phyloP scores from a whole-genome alignment of 2,113 vertebrate genomes.

The Tachuris rubrigastra region DNA sequence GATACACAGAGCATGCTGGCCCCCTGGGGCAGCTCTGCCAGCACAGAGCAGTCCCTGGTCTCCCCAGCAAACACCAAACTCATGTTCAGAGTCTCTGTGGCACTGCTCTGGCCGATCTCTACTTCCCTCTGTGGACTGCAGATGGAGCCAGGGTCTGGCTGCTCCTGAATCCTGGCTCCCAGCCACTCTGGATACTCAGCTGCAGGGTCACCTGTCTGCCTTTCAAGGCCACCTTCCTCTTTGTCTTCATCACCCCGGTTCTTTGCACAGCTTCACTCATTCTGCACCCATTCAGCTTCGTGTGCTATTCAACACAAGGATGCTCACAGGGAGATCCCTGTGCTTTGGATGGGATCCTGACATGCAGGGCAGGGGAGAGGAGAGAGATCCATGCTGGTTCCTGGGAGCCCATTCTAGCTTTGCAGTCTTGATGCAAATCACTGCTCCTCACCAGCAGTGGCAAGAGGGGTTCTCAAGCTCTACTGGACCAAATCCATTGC shows the following conservation, averaged over 20 bases:
- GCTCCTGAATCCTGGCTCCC: neutral
- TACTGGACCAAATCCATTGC: too few species aligned
- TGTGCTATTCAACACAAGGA: rapidly evolving
- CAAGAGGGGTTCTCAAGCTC: neutral
- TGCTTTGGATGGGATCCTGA: neutral
- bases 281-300: rapidly evolving
- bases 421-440: neutral
- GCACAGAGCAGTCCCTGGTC: rapidly evolving
- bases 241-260: neutral
- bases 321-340: neutral
- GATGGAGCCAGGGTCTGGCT: slow-evolving; percentile 49
- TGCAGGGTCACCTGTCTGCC: neutral
- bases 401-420: neutral
- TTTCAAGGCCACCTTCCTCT: neutral
- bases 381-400: too few species aligned
- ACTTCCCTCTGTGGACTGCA: neutral
- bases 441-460: neutral
- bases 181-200: neutral
- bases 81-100: neutral
- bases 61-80: neutral
- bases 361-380: neutral
- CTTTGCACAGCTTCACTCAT: neutral
- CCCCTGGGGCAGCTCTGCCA: neutral
- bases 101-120: neutral
- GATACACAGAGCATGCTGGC: neutral